Percentiles rank a stretch among this genome's conserved stretches.
These are phyloP conservation scores for Coreoperca whiteheadi DNA, from an alignment of 2,113 vertebrate genomes.

Conservation along the genomic window DNA sequence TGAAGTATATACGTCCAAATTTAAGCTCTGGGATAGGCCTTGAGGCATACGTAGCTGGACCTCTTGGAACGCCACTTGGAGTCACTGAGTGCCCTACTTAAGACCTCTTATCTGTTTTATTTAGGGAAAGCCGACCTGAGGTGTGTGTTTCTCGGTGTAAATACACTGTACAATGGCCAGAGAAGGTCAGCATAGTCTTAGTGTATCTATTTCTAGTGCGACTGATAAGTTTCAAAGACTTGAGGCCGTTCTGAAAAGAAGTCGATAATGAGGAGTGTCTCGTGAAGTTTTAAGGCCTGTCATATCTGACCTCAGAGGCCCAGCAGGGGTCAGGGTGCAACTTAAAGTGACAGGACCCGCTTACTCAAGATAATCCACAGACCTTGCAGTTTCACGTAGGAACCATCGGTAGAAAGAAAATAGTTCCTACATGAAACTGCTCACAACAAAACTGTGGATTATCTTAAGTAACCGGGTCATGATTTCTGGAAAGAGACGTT, in stretches of 20 bases:
- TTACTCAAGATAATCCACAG: too few species aligned
- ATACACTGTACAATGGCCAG: slow-evolving; percentile 18
- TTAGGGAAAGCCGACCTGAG: slow-evolving; percentile 49
- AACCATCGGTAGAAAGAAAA: too few species aligned
- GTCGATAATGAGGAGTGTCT: slow-evolving; percentile 1
- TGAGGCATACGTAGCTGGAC: slow-evolving; percentile 1
- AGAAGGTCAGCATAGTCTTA: slow-evolving; percentile 44
- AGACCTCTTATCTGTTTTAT: slow-evolving; percentile 57
- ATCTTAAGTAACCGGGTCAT: too few species aligned
- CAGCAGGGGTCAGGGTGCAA: not conserved
- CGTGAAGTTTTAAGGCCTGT: slow-evolving; percentile 3
- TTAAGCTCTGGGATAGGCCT: not conserved
- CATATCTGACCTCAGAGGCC: not conserved
- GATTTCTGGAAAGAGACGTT: too few species aligned
- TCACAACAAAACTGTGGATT: too few species aligned
- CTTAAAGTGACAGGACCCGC: too few species aligned
- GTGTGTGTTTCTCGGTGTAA: slow-evolving; percentile 9
- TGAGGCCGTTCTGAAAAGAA: slow-evolving; percentile 1
- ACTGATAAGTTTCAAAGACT: slow-evolving; percentile 46
- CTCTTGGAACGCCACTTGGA: slow-evolving; percentile 23
- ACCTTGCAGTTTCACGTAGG: too few species aligned
- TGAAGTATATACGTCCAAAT: slow-evolving; percentile 9
- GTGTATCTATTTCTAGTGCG: slow-evolving; percentile 36
- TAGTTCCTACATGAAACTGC: too few species aligned
- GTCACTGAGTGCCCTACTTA: slow-evolving; percentile 20